phyloP scores from a whole-genome alignment of 2,797 vertebrate species.

The Ceyx erithaca region DNA sequence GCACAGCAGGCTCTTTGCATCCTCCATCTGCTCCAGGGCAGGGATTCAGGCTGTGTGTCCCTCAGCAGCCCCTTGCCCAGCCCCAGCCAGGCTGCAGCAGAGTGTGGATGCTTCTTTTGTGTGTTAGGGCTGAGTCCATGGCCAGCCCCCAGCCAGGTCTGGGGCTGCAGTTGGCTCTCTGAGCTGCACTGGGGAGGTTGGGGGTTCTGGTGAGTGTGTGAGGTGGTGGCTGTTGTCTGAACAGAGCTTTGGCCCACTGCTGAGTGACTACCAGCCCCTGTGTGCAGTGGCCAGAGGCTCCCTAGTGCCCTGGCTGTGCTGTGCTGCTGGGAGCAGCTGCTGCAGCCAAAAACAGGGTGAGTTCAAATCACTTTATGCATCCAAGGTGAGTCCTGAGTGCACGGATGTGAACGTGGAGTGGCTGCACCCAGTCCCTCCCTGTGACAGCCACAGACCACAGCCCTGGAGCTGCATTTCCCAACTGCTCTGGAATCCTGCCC shows the following conservation, averaged over 20 bases:
- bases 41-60: conserved; percentile 25
- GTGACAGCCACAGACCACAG: not conserved
- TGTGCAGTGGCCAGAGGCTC: not conserved
- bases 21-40: conserved; percentile 63
- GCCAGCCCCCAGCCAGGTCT: not conserved
- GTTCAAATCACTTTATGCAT: not conserved
- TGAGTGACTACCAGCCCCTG: not conserved
- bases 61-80: conserved; percentile 40
- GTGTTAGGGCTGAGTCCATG: not conserved
- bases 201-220: not conserved
- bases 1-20: conserved; percentile 50
- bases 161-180: not conserved
- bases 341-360: not conserved
- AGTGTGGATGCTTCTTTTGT: not conserved
- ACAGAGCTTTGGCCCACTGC: not conserved
- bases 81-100: not conserved
- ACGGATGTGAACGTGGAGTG: not conserved
- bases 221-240: not conserved
- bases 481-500: not conserved
- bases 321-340: not conserved
- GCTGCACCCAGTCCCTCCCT: not conserved
- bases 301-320: not conserved
- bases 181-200: not conserved
- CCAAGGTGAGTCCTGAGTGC: not conserved
- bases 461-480: not conserved